Conservation (phyloP, 2,888 invertebrate species). For the Drosophila meridionalis region DNA sequence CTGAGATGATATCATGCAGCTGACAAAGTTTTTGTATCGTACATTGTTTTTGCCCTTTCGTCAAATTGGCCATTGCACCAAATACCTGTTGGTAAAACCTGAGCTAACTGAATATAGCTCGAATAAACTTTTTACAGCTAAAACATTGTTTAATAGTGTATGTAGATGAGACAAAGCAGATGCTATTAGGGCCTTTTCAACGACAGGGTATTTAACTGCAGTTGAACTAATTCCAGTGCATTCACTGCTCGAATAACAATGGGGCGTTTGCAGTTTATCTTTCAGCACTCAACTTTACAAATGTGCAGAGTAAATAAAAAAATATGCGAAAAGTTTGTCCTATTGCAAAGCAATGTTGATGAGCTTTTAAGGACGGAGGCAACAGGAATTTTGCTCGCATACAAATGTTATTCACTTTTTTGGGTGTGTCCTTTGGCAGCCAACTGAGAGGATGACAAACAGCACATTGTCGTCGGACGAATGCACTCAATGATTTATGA, state of each 20-base stretch:
- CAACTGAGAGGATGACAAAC: constrained; percentile 20
- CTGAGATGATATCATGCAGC: not conserved
- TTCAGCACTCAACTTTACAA: constrained; percentile 43
- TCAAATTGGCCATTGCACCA: not conserved
- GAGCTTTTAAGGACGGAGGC: constrained; percentile 45
- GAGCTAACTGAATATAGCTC: not conserved
- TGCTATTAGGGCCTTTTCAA: not conserved
- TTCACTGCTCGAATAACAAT: constrained; percentile 40
- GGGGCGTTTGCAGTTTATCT: constrained; percentile 53
- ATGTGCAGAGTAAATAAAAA: constrained; percentile 48
- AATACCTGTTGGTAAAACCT: not conserved
- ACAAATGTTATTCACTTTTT: constrained; percentile 20
- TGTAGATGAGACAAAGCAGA: not conserved
- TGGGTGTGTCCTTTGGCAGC: constrained; percentile 37
- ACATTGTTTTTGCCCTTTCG: not conserved
- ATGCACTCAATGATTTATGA: constrained; percentile 56
- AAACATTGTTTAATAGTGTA: not conserved
- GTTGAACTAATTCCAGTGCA: constrained; percentile 55
- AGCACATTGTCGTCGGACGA: not conserved
- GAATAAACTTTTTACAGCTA: not conserved
- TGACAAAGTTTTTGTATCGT: not conserved
- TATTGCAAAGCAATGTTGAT: constrained; percentile 47
- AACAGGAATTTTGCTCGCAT: constrained; percentile 36
- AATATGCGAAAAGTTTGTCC: constrained; percentile 24
- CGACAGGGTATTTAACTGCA: constrained; percentile 30